Evolutionary conservation across 2,888 invertebrate species (phyloP), one percentile per base, ranked within the genome.

Genomic region (Drosophila demipolita): DNA sequence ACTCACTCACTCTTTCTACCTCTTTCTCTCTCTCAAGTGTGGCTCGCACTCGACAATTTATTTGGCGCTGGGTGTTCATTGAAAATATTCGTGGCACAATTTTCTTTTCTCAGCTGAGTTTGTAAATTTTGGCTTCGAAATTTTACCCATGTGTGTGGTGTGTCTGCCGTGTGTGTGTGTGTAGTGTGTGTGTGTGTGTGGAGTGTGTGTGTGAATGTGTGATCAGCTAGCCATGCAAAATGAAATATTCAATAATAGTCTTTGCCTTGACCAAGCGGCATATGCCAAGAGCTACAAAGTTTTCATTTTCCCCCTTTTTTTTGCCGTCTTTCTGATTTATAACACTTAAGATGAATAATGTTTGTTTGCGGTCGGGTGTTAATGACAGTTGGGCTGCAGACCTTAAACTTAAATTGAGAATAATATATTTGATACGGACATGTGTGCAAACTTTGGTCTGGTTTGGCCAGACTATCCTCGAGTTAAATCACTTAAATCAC

Each of bases 181-280:
- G 42, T 38, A 32, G 15, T 23, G 17, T 33, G 35, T 48, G 49
- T 35, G 32, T 54, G 32, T 35, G 35, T 62, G 45, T 36, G 61
- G 35, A 61, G 45, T 36, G 61, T 55, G 17, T 33, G 35, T 48
- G 49, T 35, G 32, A 50, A 35, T 35, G 17, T 48, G 40, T 58
- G 57, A 26, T 66, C 26, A 49, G 64, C 61, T 49, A 45, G 36
- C 72, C 52, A 68, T 80, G 72, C 80, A 78, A 71, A 76, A 74
- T 83, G 59, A 83, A 90, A 80, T 77, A 80, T 89, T 87, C 89
- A 75, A 90, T 89, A 83, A 90, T 80, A 81, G 60, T 76, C 70
- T 75, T 90, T 57, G 84, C 73, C 87, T 85, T 90, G 89, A 85
- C 90, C 84, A 90, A 58, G 63, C 57, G 48, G 83, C 90, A 88